phyloP scores from a whole-genome alignment of 2,888 invertebrate species.

The Eulithis prunata region DNA sequence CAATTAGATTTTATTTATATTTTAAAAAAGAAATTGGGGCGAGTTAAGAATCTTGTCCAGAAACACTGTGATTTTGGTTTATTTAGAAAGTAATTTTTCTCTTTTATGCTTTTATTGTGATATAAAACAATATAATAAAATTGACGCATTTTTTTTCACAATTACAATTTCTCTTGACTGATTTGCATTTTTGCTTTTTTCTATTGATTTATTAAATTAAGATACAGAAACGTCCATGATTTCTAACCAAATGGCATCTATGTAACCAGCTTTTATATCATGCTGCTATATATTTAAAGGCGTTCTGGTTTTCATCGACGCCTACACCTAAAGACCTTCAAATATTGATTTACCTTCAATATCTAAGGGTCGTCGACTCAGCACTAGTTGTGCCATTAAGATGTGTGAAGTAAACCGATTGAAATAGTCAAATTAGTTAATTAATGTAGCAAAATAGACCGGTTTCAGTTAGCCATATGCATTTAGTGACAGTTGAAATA shows the following conservation, averaged over 20 bases:
- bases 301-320: neutral
- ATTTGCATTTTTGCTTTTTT: slow-evolving; percentile 65
- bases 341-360: slow-evolving; percentile 33
- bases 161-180: slow-evolving; percentile 59
- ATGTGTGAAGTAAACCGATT: slow-evolving; percentile 59
- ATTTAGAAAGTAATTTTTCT: slow-evolving; percentile 76
- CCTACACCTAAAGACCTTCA: slow-evolving; percentile 17
- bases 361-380: slow-evolving; percentile 40
- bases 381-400: slow-evolving; percentile 63
- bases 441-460: slow-evolving; percentile 78
- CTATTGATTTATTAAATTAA: slow-evolving; percentile 18
- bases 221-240: slow-evolving; percentile 36
- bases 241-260: slow-evolving; percentile 42
- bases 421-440: slow-evolving; percentile 78
- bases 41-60: slow-evolving; percentile 78
- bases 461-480: slow-evolving; percentile 81
- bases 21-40: slow-evolving; percentile 69
- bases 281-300: slow-evolving; percentile 16
- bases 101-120: slow-evolving; percentile 77
- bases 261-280: slow-evolving; percentile 27
- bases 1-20: slow-evolving; percentile 77
- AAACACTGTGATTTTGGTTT: slow-evolving; percentile 83
- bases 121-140: slow-evolving; percentile 72
- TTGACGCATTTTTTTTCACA: slow-evolving; percentile 57
- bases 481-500: slow-evolving; percentile 73